Evolutionary conservation across 2,888 invertebrate genomes (phyloP), one percentile per base, ranked within the genome.

Genomic region (Rhyacophila evoluta): DNA sequence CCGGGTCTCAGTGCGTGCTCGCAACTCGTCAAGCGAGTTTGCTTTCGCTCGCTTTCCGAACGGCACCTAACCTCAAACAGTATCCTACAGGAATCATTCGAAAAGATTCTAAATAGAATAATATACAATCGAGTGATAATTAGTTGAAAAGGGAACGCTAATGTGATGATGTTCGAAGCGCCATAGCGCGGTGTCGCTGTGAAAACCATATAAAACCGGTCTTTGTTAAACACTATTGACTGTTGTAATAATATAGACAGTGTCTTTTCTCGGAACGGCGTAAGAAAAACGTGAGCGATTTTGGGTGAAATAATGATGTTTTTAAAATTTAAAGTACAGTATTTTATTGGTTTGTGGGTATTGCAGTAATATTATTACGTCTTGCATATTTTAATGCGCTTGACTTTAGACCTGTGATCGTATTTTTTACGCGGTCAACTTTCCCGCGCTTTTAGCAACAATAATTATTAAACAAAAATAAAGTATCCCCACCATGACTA

Each of bases 51-150:
- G 25, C 33, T 69, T 36, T 25, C 25, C 71, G 19, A 55, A 55
- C 55, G 55, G 71, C 12, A 19, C 25, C 71, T 71, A 71, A 71
- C 71, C 71, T 71, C 71, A 71, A 29, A 36, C 71, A 37, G 36
- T 33, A 71, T 25, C 19, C 36, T 37, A 71, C 71, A 33, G 33
- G 55, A 55, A 55, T 55, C 55, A 55, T 55, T 55, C 55, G 55
- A 55, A 55, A 19, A 55, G 55, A 55, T 55, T 55, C 55, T 55
- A 55, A 55, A 55, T 55, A 55, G 55, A 55, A 55, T 19, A 55
- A 19, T 55, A 55, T 55, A 15, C 41, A 25, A 19, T 55, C 25
- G 19, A 19, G 55, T 19, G 19, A 55, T 55, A 55, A 55, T 55
- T 55, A 25, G 6, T 55, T 55, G 19, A 55, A 55, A 25, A 55